Conservation (phyloP, 1,140 invertebrate genomes). For the Elysia chlorotica region DNA sequence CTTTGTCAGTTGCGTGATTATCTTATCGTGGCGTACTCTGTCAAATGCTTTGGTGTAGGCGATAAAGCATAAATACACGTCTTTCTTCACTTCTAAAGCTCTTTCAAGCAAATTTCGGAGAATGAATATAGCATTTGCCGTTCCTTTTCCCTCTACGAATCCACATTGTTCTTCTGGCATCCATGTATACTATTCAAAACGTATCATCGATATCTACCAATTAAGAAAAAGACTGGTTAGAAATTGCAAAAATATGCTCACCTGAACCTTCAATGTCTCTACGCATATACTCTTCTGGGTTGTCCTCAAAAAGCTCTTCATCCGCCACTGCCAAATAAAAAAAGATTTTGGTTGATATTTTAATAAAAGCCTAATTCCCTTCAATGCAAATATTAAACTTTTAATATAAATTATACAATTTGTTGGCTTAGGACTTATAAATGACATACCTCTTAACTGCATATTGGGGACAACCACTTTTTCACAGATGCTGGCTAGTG, state of each 20-base stretch:
- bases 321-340: slow-evolving; percentile 74
- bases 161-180: neutral
- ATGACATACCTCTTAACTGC: slow-evolving; percentile 81
- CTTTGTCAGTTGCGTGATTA: no score
- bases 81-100: no score
- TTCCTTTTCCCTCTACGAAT: neutral
- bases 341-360: neutral
- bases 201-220: no score
- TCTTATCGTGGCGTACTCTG: no score
- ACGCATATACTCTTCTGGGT: slow-evolving; percentile 96
- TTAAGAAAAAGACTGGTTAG: no score
- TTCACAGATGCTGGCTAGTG: slow-evolving; percentile 90
- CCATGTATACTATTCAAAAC: neutral
- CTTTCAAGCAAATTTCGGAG: no score
- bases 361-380: neutral
- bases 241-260: no score
- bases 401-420: neutral
- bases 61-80: no score
- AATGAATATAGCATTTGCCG: no score
- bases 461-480: slow-evolving; percentile 98
- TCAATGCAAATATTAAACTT: neutral
- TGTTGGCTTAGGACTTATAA: no score
- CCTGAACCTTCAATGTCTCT: slow-evolving; percentile 96
- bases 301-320: slow-evolving; percentile 95
- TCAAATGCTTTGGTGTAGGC: no score